These are phyloP conservation scores for Dunckerocampus dactyliophorus DNA, from an alignment of 2,113 vertebrate genomes.

Conservation along the genomic window DNA sequence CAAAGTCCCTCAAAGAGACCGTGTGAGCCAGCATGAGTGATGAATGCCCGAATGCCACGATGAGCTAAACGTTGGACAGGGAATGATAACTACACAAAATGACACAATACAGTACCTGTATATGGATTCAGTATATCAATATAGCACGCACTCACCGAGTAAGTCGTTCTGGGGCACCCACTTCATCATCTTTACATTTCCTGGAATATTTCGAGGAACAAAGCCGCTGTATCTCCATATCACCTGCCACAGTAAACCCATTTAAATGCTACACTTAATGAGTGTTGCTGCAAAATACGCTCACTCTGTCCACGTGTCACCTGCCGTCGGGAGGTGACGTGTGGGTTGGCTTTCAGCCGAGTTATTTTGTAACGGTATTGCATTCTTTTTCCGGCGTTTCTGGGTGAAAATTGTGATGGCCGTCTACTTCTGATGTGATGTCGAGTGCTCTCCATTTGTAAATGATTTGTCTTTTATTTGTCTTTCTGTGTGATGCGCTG, in stretches of 20 bases:
- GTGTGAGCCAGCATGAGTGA: slow-evolving; percentile 88
- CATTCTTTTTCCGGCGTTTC: no score
- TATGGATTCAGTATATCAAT: background rate
- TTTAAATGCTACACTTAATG: background rate
- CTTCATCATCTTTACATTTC: slow-evolving; percentile 84
- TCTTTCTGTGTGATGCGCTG: no score
- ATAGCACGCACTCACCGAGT: slow-evolving; percentile 66
- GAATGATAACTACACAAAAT: background rate
- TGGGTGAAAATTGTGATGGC: no score
- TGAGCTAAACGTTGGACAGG: slow-evolving; percentile 72
- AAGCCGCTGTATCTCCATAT: slow-evolving; percentile 85
- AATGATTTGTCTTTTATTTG: no score
- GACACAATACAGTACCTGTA: no score
- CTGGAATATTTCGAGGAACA: slow-evolving; percentile 68
- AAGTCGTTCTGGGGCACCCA: slow-evolving; percentile 97
- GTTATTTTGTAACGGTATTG: no score
- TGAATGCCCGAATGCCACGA: slow-evolving; percentile 83
- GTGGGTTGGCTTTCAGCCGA: no score
- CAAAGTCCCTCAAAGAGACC: slow-evolving; percentile 89
- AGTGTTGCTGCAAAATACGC: background rate
- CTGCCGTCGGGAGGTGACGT: no score
- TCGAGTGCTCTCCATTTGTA: no score
- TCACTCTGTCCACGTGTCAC: no score
- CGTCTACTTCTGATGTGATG: no score
- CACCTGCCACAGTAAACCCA: slow-evolving; percentile 67